These are phyloP conservation scores for Halcyon leucocephala DNA, from an alignment of 2,797 vertebrate species.

Conservation along the genomic window DNA sequence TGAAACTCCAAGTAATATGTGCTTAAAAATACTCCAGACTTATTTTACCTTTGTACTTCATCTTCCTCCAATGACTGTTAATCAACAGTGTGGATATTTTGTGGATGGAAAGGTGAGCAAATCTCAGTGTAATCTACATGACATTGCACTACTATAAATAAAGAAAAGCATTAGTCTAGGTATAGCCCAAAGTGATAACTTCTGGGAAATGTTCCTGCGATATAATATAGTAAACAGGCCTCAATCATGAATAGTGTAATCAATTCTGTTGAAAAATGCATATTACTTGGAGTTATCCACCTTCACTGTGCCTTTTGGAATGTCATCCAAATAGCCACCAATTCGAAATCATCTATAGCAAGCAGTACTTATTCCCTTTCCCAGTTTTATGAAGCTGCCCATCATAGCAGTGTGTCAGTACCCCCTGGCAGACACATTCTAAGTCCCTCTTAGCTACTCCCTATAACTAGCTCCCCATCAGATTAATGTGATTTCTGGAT, in stretches of 20 bases:
- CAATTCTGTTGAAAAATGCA: not conserved
- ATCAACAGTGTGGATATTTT: not conserved
- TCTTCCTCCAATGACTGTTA: not conserved
- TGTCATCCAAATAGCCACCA: not conserved
- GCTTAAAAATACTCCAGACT: not conserved
- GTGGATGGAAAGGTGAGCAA: not conserved
- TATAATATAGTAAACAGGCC: not conserved
- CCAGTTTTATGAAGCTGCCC: not conserved
- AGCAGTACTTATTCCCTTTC: not conserved
- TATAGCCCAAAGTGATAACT: not conserved
- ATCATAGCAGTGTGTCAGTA: not conserved
- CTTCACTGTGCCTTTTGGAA: not conserved
- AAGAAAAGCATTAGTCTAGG: not conserved
- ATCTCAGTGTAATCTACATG: not conserved
- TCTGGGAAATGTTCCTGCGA: not conserved
- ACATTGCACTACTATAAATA: not conserved
- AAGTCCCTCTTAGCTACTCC: not conserved
- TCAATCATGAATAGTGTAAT: not conserved
- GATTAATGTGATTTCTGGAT: conserved; percentile 13
- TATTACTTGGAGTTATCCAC: not conserved
- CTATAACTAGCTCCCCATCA: not conserved
- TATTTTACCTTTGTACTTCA: not conserved
- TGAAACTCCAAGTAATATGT: not conserved
- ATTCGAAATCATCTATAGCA: not conserved
- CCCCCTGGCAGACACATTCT: not conserved